Percentiles rank a stretch among this genome's conserved stretches.
Evolutionary conservation across 2,797 vertebrate genomes (phyloP).

Genomic region (Acridotheres tristis): DNA sequence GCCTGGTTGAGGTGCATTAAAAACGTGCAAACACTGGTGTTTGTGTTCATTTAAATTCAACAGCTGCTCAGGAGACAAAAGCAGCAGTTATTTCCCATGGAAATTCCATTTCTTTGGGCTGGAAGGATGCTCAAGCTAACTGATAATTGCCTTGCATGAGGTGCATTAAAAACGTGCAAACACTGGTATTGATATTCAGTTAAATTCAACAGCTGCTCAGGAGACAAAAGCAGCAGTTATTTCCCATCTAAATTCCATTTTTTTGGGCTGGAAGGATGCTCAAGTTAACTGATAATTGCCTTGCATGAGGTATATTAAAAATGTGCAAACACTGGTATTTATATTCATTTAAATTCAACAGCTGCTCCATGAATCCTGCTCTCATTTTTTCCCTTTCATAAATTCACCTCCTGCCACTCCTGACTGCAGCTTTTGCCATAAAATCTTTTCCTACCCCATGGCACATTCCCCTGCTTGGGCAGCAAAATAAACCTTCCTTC

Average conservation of each 20-base stretch:
- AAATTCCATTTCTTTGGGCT: fast-evolving
- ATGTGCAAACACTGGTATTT: fast-evolving
- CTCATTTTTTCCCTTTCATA: no score
- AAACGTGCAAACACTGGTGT: fast-evolving
- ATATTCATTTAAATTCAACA: not conserved
- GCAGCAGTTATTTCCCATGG: not conserved
- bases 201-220: not conserved
- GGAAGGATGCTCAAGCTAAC: not conserved
- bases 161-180: fast-evolving
- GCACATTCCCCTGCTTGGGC: not conserved
- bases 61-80: not conserved
- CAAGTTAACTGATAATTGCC: fast-evolving
- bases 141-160: fast-evolving
- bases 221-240: not conserved
- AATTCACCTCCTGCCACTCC: not conserved
- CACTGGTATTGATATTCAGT: fast-evolving
- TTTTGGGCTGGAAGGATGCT: not conserved
- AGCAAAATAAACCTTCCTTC: not conserved
- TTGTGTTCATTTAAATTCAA: not conserved
- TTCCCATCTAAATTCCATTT: fast-evolving
- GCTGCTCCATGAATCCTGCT: not conserved
- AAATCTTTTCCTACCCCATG: no score
- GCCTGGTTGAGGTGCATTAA: fast-evolving
- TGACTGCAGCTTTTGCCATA: not conserved
- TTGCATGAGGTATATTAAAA: fast-evolving